These are phyloP conservation scores for Dendronephthya gigantea DNA, from an alignment of 64 coral and sea anemone genomes.

Conservation along the genomic window DNA sequence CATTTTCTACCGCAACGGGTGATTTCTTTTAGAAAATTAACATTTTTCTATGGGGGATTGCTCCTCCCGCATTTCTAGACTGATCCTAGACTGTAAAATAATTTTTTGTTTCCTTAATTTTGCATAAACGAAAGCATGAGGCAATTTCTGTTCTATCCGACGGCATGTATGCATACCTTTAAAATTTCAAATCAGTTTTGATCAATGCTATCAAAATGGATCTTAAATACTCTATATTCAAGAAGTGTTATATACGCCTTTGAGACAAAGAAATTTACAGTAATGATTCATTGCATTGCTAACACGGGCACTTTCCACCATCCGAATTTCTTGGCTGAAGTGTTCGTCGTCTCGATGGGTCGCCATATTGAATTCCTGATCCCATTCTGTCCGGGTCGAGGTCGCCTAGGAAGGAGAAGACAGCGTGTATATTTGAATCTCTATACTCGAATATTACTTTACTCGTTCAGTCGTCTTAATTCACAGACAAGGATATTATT, in stretches of 20 bases:
- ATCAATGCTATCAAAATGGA: neutral
- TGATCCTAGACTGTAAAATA: too few species aligned
- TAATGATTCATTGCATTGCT: neutral
- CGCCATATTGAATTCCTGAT: conserved; percentile 96
- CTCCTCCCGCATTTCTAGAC: too few species aligned
- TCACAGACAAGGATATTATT: too few species aligned
- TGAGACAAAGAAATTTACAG: neutral
- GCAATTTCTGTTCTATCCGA: too few species aligned
- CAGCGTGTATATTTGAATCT: too few species aligned
- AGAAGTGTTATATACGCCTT: neutral
- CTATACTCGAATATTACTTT: too few species aligned
- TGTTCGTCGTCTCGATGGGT: conserved; percentile 87
- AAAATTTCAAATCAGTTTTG: neutral
- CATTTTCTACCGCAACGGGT: too few species aligned
- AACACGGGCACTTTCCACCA: conserved; percentile 28
- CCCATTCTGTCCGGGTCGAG: conserved; percentile 99
- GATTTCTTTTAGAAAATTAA: too few species aligned
- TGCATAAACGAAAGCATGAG: too few species aligned
- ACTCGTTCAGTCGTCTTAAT: too few species aligned
- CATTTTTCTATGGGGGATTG: too few species aligned
- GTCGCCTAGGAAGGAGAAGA: conserved; percentile 52
- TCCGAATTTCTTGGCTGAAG: conserved; percentile 62
- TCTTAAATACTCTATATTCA: conserved; percentile 9
- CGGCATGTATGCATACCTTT: neutral
- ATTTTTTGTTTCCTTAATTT: too few species aligned